Evolutionary conservation across 2,113 vertebrate species (phyloP).

Genomic region (Gavialis gangeticus): DNA sequence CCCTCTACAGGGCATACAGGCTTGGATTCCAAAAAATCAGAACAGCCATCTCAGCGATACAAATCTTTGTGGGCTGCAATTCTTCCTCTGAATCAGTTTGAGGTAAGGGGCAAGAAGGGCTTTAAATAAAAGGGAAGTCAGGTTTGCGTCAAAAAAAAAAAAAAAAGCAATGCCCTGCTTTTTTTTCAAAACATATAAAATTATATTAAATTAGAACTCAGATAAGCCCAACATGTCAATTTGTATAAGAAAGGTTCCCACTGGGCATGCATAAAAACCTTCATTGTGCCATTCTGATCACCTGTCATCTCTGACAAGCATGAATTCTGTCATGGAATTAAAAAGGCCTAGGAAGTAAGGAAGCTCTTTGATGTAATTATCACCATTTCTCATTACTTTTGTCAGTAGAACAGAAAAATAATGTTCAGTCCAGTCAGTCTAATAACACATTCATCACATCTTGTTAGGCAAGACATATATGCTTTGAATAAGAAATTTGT

Average conservation of each 20-base stretch:
- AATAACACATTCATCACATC: neutral
- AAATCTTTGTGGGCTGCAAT: neutral
- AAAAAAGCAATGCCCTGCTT: neutral
- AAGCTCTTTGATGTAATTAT: neutral
- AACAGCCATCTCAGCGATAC: no score
- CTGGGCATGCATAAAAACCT: neutral
- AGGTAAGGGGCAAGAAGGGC: neutral
- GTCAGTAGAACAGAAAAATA: neutral
- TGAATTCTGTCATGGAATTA: neutral
- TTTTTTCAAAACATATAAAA: neutral
- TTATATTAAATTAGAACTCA: neutral
- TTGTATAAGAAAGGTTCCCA: neutral
- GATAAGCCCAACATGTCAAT: neutral
- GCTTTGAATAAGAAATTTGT: neutral
- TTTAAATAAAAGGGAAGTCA: neutral
- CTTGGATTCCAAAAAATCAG: no score
- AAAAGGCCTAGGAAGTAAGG: neutral
- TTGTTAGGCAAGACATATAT: neutral
- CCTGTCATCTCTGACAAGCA: neutral
- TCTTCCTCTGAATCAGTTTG: neutral
- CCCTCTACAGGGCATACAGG: no score
- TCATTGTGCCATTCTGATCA: neutral
- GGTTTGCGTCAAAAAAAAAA: neutral
- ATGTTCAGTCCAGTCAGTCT: neutral
- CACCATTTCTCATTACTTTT: neutral